These are phyloP conservation scores for Dreissena polymorpha DNA, from an alignment of 1,140 invertebrate species.

Conservation along the genomic window DNA sequence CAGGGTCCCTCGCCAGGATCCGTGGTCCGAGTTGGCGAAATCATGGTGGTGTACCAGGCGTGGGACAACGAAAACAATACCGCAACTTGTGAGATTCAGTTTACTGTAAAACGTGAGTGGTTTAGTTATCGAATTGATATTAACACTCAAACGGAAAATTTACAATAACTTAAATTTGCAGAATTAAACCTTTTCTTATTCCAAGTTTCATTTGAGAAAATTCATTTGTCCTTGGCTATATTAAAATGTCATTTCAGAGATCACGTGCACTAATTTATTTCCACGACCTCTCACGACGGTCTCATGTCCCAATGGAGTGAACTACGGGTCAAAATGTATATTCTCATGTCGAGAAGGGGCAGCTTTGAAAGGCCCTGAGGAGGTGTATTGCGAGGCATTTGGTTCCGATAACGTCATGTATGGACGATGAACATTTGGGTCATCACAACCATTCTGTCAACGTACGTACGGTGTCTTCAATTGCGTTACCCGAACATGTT, in stretches of 20 bases:
- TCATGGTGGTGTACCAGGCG: no score
- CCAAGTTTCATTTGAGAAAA: no score
- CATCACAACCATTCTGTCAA: conserved; percentile 28
- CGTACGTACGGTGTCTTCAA: background rate
- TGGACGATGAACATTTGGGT: conserved; percentile 18
- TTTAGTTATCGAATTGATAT: no score
- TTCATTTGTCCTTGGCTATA: background rate
- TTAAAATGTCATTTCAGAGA: conserved; percentile 11
- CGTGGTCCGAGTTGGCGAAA: no score
- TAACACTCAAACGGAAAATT: no score
- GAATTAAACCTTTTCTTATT: no score
- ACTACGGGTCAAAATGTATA: conserved; percentile 6
- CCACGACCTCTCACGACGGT: background rate
- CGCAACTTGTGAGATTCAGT: no score
- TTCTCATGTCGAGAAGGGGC: conserved; percentile 3
- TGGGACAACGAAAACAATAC: no score
- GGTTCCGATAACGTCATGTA: background rate
- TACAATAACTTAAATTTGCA: no score
- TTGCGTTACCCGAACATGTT: no score
- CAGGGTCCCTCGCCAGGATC: no score
- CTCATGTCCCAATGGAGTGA: conserved; percentile 1
- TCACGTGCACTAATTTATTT: background rate
- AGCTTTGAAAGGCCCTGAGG: background rate
- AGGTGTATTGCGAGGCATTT: background rate
- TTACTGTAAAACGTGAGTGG: no score